phyloP scores from a whole-genome alignment of 2,888 invertebrate genomes.

The Hipparchia semele region DNA sequence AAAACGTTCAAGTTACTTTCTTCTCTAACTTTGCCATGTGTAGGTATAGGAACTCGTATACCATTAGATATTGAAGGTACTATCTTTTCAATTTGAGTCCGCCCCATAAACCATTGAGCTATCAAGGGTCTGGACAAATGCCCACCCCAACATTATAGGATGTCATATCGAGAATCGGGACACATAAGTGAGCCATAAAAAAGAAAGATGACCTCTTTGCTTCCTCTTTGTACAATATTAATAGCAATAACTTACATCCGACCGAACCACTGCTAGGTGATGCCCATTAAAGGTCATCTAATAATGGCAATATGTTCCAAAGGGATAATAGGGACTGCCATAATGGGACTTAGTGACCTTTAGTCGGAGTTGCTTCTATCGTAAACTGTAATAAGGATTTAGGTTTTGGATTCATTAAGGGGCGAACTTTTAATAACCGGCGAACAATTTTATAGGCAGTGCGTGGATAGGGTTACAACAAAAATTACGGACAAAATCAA shows the following conservation, averaged over 20 bases:
- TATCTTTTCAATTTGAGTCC: background rate
- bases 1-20: background rate
- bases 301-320: constrained; percentile 71
- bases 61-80: background rate
- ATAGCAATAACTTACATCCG: constrained; percentile 65
- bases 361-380: constrained; percentile 39
- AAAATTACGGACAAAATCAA: background rate
- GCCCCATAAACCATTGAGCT: background rate
- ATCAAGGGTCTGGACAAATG: constrained; percentile 14
- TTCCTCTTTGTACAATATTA: constrained; percentile 56
- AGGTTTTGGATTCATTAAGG: constrained; percentile 66
- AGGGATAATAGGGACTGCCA: constrained; percentile 71
- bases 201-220: constrained; percentile 37
- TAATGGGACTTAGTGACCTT: constrained; percentile 69
- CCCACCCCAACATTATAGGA: constrained; percentile 7
- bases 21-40: background rate
- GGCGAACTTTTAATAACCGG: constrained; percentile 73
- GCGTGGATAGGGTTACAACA: constrained; percentile 1
- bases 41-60: background rate
- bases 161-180: constrained; percentile 21
- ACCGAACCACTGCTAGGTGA: constrained; percentile 53
- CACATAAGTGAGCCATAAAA: constrained; percentile 33
- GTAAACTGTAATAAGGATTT: constrained; percentile 65
- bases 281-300: constrained; percentile 70
- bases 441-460: constrained; percentile 57